A percentile compares a stretch with the other conserved stretches of the same genome.
These are phyloP conservation scores for Chiloscyllium plagiosum DNA, from an alignment of 2,113 vertebrate species.

Conservation along the genomic window DNA sequence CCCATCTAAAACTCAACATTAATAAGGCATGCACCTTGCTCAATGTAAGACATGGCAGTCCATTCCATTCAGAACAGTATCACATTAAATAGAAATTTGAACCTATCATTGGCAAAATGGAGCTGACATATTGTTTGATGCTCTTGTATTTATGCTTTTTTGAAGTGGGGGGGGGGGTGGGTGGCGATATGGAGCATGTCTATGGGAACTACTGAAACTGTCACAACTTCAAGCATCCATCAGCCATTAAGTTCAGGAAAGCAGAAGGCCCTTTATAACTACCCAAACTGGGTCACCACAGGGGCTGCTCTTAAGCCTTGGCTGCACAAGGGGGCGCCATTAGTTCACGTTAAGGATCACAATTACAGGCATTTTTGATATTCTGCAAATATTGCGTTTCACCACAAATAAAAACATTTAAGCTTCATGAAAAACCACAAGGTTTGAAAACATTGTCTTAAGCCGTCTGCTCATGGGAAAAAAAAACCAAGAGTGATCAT, in stretches of 20 bases:
- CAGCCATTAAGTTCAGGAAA: background rate
- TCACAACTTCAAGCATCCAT: background rate
- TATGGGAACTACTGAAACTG: background rate
- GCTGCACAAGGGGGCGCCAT: background rate
- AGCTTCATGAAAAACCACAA: background rate
- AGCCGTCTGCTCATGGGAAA: background rate
- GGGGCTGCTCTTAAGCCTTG: background rate
- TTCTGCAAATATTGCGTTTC: background rate
- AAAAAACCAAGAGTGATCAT: background rate
- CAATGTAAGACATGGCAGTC: background rate
- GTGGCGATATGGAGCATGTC: too few relatives aligned
- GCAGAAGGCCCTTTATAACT: background rate
- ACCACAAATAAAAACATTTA: background rate
- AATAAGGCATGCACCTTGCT: background rate
- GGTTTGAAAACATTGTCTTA: background rate
- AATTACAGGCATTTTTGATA: background rate
- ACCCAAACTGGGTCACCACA: background rate
- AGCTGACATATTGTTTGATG: background rate
- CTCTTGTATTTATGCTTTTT: background rate
- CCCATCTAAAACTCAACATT: background rate
- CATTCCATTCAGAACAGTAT: background rate
- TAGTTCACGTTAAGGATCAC: background rate
- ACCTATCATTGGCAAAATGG: background rate
- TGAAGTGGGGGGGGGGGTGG: too few relatives aligned
- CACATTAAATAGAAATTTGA: background rate